A percentile compares a stretch with the other conserved stretches of the same genome.
Evolutionary conservation across 2,888 invertebrate genomes (phyloP).

Genomic region (Eupithecia pulchellata): DNA sequence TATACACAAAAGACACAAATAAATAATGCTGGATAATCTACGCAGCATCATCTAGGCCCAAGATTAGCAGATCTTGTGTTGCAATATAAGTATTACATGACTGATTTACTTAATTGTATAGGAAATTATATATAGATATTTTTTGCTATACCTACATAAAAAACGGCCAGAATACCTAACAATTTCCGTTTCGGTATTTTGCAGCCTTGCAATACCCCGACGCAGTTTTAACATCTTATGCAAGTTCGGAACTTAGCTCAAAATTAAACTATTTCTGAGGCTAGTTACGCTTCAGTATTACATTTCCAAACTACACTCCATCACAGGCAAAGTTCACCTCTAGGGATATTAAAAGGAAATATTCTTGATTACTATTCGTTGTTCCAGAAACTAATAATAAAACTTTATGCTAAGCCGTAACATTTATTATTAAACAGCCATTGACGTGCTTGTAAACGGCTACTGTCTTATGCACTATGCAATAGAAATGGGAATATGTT

Average conservation of each 20-base stretch:
- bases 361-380: background rate
- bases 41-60: no score
- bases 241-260: background rate
- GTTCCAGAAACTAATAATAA: background rate
- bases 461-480: background rate
- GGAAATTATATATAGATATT: no score
- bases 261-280: background rate
- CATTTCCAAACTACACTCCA: background rate
- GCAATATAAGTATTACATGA: no score
- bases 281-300: background rate
- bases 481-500: no score
- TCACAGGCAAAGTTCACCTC: background rate
- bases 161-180: no score
- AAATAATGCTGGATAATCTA: no score
- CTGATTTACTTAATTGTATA: no score
- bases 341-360: slow-evolving; percentile 3
- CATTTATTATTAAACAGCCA: background rate
- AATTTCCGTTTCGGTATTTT: no score
- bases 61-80: no score
- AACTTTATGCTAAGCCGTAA: background rate
- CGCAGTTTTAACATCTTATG: background rate
- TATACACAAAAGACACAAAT: no score
- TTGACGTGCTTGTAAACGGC: background rate
- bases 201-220: background rate
- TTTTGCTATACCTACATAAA: no score